phyloP scores from a whole-genome alignment of 92 coral and sea anemone species.

The Blastomussa wellsi region DNA sequence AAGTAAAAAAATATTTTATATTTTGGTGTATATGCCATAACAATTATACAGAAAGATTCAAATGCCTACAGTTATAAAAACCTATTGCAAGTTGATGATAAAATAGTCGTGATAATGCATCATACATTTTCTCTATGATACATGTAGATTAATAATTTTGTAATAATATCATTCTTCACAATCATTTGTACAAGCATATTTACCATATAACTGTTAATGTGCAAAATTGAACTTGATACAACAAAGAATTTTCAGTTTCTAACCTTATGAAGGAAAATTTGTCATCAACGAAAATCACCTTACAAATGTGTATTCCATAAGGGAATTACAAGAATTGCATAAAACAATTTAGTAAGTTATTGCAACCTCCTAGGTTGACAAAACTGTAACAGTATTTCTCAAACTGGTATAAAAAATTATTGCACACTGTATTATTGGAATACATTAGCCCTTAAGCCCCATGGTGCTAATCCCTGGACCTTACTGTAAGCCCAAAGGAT shows the following conservation, averaged over 20 bases:
- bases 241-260: neutral
- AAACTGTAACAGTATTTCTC: neutral
- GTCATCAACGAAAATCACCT: neutral
- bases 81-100: neutral
- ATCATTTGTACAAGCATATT: neutral
- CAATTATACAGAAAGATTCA: neutral
- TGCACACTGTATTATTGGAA: neutral
- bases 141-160: neutral
- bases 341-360: neutral
- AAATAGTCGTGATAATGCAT: neutral
- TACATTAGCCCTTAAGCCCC: neutral
- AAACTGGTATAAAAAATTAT: neutral
- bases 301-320: neutral
- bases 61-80: neutral
- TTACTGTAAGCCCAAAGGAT: too few species aligned
- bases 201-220: neutral
- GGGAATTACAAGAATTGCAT: constrained; percentile 8
- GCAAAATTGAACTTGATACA: neutral
- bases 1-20: too few species aligned
- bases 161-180: neutral
- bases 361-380: neutral
- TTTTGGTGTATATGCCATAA: neutral
- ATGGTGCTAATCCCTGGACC: too few species aligned
- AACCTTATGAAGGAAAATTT: neutral
- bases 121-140: neutral